Percentiles rank a stretch among this genome's conserved stretches.
Conservation (phyloP, 2,797 vertebrate species). For the Sebastes trivittatus region DNA sequence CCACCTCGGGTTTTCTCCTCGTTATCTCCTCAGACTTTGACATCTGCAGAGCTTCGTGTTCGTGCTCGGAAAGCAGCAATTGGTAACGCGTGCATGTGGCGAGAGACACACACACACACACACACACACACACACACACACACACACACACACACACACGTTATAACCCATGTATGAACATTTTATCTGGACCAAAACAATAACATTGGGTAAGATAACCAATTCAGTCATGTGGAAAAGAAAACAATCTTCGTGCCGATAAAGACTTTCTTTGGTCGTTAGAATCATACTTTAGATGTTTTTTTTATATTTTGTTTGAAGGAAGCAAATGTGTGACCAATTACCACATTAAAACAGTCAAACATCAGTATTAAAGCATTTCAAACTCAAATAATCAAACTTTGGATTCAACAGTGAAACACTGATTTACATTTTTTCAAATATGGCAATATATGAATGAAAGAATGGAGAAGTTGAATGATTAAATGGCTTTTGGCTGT, state of each 20-base stretch:
- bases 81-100: neutral
- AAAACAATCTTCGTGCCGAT: neutral
- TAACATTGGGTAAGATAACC: neutral
- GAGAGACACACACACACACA: neutral
- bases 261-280: neutral
- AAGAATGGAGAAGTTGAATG: neutral
- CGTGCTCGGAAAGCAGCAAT: conserved; percentile 31
- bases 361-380: neutral
- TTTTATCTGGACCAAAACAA: neutral
- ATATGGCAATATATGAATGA: neutral
- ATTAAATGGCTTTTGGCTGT: neutral
- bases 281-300: neutral
- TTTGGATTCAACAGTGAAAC: neutral
- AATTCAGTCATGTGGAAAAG: neutral
- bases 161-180: neutral
- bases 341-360: neutral
- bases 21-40: conserved; percentile 58
- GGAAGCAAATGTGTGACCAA: neutral
- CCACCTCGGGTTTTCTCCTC: conserved; percentile 34
- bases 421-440: neutral
- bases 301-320: neutral
- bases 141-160: neutral
- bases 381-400: neutral
- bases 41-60: conserved; percentile 51
- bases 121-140: neutral